Evolutionary conservation across 2,113 vertebrate genomes (phyloP).

Genomic region (Ceyx margarethae): DNA sequence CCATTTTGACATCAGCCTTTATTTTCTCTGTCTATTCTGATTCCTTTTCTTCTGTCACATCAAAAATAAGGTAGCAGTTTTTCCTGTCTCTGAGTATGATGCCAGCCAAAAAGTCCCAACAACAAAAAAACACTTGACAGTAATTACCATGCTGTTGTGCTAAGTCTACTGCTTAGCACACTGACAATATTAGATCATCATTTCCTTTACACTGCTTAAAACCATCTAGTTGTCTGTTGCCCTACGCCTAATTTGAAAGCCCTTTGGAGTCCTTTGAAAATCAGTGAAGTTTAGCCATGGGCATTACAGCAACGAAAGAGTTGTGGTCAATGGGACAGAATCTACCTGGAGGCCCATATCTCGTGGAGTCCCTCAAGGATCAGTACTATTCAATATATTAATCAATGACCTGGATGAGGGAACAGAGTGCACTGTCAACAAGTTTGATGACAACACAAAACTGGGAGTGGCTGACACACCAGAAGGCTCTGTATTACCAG

Average conservation of each 20-base stretch:
- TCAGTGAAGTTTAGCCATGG: neutral
- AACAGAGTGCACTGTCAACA: no score
- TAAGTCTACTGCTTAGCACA: neutral
- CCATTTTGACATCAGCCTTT: neutral
- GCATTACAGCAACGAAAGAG: neutral
- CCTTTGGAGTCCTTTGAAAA: neutral
- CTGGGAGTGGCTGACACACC: no score
- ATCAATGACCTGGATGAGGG: no score
- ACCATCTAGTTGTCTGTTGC: neutral
- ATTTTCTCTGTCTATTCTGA: neutral
- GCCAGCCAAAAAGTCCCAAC: neutral
- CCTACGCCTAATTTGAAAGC: neutral
- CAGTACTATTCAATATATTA: no score
- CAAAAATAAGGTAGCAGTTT: neutral
- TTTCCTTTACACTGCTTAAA: neutral
- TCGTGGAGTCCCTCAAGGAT: no score
- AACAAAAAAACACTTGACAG: neutral
- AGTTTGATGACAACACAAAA: no score
- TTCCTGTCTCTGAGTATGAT: neutral
- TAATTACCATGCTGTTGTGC: neutral
- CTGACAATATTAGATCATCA: neutral
- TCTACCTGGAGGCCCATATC: no score
- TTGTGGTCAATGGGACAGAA: no score
- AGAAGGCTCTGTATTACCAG: no score
- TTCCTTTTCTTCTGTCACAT: neutral